phyloP scores from a whole-genome alignment of 2,113 vertebrate genomes.

The Onychorhynchus coronatus region DNA sequence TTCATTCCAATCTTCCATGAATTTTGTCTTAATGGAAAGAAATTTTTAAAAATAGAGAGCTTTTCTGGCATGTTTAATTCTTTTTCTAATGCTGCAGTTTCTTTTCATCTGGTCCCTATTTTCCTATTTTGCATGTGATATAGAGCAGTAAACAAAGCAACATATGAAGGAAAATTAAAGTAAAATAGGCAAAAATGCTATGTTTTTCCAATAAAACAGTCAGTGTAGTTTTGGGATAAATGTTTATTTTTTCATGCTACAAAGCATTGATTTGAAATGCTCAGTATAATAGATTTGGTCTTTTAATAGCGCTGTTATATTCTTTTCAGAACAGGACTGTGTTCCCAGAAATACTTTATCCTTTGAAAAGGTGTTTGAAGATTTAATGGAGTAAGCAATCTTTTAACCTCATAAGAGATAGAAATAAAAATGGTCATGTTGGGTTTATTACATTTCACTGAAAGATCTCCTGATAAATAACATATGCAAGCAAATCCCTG shows the following conservation, averaged over 20 bases:
- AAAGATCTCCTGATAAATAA: background rate
- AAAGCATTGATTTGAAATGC: background rate
- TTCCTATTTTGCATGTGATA: background rate
- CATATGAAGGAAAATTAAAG: background rate
- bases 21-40: background rate
- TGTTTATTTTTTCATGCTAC: background rate
- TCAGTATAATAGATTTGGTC: background rate
- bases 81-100: background rate
- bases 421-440: background rate
- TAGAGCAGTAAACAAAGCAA: background rate
- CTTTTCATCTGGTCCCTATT: background rate
- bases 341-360: background rate
- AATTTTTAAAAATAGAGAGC: background rate
- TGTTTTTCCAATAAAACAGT: background rate
- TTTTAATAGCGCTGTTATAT: background rate
- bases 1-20: background rate
- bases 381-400: background rate
- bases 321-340: background rate
- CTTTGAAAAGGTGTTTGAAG: background rate
- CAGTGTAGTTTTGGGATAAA: background rate
- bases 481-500: fast-evolving
- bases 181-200: background rate
- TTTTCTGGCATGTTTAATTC: background rate
- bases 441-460: background rate
- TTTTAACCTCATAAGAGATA: background rate